Base-by-base conservation (phyloP, 2,888 invertebrate genomes). In the Microctonus aethiopoides region DNA sequence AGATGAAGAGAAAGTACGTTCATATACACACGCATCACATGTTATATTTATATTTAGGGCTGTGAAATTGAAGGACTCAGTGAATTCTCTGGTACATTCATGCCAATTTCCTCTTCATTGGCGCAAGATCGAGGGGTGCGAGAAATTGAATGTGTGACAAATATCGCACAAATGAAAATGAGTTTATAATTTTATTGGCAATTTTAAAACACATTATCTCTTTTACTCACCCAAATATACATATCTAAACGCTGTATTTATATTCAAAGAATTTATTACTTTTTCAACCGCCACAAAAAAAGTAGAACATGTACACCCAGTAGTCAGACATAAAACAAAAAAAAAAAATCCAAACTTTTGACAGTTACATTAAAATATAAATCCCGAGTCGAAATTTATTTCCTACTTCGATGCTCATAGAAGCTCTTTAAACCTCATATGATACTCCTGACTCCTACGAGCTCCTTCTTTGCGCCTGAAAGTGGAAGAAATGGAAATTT, bases 161-260 rank as follows among this genome's bases (percentile, higher is more conserved):
- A 54, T 46, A 46, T 46, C 16, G 46, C 16, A n/a, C 52, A 16
- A 63, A 46, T 63, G 32, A 24, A 67, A 72, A 54, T 76, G 80
- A 83, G 79, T 79, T 79, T 78, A 82, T 83, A 85, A 84, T 84
- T 81, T 84, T 83, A 85, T 84, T 84, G 83, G 77, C 85, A 83
- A 83, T 84, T 83, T 82, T 77, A 78, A 79, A 81, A 73, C 46
- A 80, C 77, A 83, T 83, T 83, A 81, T 79, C 76, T 74, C 61
- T 59, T 56, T 29, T n/a, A 4, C 20, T 13, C 59, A 4, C 20
- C 22, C 26, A 2, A 0, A n/a, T 16, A 2, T 1, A 13, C 16
- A n/a, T n/a, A 5, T 7, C 7, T 7, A 29, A 3, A 29, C 29
- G 3, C 7, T 29, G n/a, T n/a, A n/a, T n/a, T n/a, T n/a, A n/a